Conservation (phyloP, 2,113 vertebrate genomes). For the Brachypodius melanocephalos region DNA sequence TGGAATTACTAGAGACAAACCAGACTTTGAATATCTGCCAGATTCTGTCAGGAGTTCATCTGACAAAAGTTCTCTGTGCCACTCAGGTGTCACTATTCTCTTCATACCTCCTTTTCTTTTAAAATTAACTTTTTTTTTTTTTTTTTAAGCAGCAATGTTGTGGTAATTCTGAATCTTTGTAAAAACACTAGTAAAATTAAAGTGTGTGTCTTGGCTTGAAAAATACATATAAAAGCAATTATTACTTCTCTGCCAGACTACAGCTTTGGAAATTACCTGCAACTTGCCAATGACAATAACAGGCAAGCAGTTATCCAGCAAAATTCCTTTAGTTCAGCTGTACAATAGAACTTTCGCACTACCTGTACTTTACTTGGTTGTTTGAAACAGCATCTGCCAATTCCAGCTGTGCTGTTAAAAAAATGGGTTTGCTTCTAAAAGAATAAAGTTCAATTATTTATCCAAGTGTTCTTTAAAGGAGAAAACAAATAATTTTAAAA, state of each 20-base stretch:
- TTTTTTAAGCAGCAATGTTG: neutral
- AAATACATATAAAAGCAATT: slow-evolving; percentile 29
- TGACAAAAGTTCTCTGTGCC: neutral
- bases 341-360: neutral
- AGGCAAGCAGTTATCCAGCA: neutral
- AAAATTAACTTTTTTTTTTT: neutral
- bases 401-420: neutral
- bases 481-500: neutral
- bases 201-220: neutral
- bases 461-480: neutral
- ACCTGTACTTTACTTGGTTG: neutral
- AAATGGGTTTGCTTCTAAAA: neutral
- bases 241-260: neutral
- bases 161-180: neutral
- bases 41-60: slow-evolving; percentile 10
- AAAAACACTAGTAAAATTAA: neutral
- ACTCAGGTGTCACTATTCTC: slow-evolving; percentile 3
- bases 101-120: neutral
- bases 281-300: neutral
- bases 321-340: slow-evolving; percentile 6
- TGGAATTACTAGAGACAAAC: slow-evolving; percentile 42
- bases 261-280: neutral
- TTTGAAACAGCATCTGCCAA: neutral
- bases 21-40: slow-evolving; percentile 23
- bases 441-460: neutral